Conservation (phyloP, 1,140 invertebrate genomes). For the Psilanteris sp. region DNA sequence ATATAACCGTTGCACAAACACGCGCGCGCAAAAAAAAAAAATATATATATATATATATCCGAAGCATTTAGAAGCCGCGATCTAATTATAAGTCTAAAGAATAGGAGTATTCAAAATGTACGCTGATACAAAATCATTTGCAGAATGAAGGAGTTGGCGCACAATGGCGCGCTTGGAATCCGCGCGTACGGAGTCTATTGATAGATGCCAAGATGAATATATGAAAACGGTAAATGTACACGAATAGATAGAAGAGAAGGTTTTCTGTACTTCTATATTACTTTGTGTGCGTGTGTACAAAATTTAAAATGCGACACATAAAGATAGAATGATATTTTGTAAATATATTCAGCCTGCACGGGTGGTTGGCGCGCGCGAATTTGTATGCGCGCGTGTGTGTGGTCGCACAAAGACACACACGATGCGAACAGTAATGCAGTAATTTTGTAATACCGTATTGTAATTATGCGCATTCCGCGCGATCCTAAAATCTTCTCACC, state of each 20-base stretch:
- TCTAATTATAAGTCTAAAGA: slow-evolving; percentile 70
- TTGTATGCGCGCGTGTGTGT: too few relatives aligned
- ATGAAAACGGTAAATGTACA: slow-evolving; percentile 37
- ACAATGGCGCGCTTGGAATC: slow-evolving; percentile 68
- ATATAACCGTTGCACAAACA: too few relatives aligned
- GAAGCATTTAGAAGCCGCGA: slow-evolving; percentile 60
- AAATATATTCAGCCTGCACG: slow-evolving; percentile 63
- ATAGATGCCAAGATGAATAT: slow-evolving; percentile 50
- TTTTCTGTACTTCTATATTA: slow-evolving; percentile 47
- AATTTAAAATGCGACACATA: slow-evolving; percentile 48
- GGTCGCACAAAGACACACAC: background rate
- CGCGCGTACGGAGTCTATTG: slow-evolving; percentile 64
- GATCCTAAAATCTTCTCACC: slow-evolving; percentile 57
- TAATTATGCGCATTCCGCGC: slow-evolving; percentile 71
- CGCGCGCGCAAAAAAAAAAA: too few relatives aligned
- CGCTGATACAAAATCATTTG: slow-evolving; percentile 53
- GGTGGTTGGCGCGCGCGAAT: slow-evolving; percentile 1
- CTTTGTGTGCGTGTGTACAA: slow-evolving; percentile 44
- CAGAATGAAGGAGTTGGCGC: slow-evolving; percentile 37
- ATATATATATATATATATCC: too few relatives aligned
- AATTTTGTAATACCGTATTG: slow-evolving; percentile 71
- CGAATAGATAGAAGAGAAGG: slow-evolving; percentile 34
- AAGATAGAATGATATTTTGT: slow-evolving; percentile 70
- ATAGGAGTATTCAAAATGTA: slow-evolving; percentile 58
- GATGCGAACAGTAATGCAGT: slow-evolving; percentile 67